Percentiles rank a stretch among this genome's conserved stretches.
These are phyloP conservation scores for Tetranychus truncatus DNA, from an alignment of 2,888 invertebrate species.

Conservation along the genomic window DNA sequence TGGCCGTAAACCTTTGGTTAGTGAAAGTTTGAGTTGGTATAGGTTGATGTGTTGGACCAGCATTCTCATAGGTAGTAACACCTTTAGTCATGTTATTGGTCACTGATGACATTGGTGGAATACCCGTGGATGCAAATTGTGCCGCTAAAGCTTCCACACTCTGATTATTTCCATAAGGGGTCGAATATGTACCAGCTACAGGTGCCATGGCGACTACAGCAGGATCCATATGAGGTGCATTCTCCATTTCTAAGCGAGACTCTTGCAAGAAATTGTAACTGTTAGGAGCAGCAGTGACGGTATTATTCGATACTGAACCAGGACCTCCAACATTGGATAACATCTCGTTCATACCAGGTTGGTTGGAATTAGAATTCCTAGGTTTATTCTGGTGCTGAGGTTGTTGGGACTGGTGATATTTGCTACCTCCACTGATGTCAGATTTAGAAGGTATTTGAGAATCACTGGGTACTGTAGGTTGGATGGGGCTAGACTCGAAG, in stretches of 20 bases:
- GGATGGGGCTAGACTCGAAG: background rate
- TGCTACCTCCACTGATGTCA: background rate
- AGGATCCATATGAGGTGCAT: slow-evolving; percentile 34
- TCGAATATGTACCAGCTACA: slow-evolving; percentile 4
- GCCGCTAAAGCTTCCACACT: slow-evolving; percentile 12
- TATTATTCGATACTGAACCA: background rate
- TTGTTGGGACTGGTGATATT: background rate
- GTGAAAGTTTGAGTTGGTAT: slow-evolving; percentile 69
- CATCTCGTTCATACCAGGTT: background rate
- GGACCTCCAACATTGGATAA: background rate
- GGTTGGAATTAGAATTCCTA: background rate
- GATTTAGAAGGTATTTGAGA: background rate
- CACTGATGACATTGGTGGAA: slow-evolving; percentile 7
- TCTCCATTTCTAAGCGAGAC: slow-evolving; percentile 10
- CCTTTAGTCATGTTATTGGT: slow-evolving; percentile 11
- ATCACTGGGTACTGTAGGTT: background rate
- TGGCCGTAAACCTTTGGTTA: slow-evolving; percentile 35
- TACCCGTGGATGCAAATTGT: background rate
- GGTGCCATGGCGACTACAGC: slow-evolving; percentile 31
- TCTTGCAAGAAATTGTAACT: slow-evolving; percentile 16
- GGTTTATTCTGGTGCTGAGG: background rate
- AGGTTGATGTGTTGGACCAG: slow-evolving; percentile 22
- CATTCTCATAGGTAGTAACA: slow-evolving; percentile 15
- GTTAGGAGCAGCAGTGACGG: background rate
- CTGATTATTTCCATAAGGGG: slow-evolving; percentile 7